A percentile compares a stretch with the other conserved stretches of the same genome.
phyloP scores from a whole-genome alignment of 2,888 invertebrate genomes.

The Coenonympha glycerion region DNA sequence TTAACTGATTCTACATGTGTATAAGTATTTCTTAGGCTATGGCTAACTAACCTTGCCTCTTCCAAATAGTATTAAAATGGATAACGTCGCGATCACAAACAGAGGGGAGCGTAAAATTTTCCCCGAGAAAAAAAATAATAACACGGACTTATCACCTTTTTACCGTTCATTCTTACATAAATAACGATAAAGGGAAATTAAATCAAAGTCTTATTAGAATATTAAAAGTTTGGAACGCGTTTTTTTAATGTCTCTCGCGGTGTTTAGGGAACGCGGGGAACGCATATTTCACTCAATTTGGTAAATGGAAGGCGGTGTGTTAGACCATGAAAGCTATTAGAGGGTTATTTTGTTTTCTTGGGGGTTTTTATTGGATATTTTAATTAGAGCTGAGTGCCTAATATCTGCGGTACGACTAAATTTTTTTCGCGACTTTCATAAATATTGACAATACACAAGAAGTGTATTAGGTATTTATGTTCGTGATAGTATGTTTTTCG shows the following conservation, averaged over 20 bases:
- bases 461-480: too few relatives aligned
- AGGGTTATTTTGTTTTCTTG: constrained; percentile 46
- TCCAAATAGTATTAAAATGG: constrained; percentile 22
- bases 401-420: neutral
- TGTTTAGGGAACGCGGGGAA: constrained; percentile 67
- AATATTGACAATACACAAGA: too few relatives aligned
- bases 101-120: constrained; percentile 48
- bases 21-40: constrained; percentile 35
- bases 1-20: neutral
- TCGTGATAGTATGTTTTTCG: too few relatives aligned
- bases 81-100: constrained; percentile 37
- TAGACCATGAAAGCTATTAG: constrained; percentile 46
- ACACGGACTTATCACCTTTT: constrained; percentile 67
- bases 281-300: constrained; percentile 73
- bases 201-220: constrained; percentile 75
- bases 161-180: constrained; percentile 68
- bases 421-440: too few relatives aligned
- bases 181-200: constrained; percentile 76
- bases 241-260: constrained; percentile 71
- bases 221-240: constrained; percentile 71
- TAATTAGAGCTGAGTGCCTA: constrained; percentile 11
- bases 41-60: constrained; percentile 40
- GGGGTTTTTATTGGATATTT: constrained; percentile 31
- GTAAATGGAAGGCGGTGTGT: constrained; percentile 62
- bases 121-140: constrained; percentile 55